These are phyloP conservation scores for Pammene aurita DNA, from an alignment of 2,888 invertebrate species.

Conservation along the genomic window DNA sequence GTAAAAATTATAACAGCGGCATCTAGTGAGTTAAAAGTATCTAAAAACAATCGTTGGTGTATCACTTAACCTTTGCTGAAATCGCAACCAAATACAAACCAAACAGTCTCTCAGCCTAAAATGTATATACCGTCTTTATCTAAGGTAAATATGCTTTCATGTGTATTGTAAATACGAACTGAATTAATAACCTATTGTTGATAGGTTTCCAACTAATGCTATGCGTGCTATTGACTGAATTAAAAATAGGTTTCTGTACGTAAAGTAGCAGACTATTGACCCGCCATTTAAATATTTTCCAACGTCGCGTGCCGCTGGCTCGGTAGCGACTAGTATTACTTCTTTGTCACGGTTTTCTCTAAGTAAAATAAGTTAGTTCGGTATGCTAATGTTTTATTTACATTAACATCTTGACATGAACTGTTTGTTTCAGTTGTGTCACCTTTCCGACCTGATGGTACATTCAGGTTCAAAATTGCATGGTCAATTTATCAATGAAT, in stretches of 20 bases:
- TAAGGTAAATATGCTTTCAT: too few relatives aligned
- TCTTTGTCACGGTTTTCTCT: conserved; percentile 14
- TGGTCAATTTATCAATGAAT: too few relatives aligned
- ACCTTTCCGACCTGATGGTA: too few relatives aligned
- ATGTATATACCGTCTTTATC: too few relatives aligned
- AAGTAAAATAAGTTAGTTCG: conserved; percentile 16
- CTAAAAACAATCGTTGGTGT: too few relatives aligned
- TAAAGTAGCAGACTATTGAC: conserved; percentile 33
- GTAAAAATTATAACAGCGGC: too few relatives aligned
- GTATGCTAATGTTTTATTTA: background rate
- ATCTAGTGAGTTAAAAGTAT: too few relatives aligned
- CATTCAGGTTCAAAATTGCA: too few relatives aligned
- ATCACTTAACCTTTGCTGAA: too few relatives aligned
- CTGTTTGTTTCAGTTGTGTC: background rate
- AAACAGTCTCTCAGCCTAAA: too few relatives aligned
- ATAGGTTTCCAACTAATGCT: conserved; percentile 9
- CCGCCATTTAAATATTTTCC: conserved; percentile 32
- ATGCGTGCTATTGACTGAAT: conserved; percentile 5
- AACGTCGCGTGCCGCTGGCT: conserved; percentile 25
- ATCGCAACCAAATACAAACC: too few relatives aligned
- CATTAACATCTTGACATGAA: background rate
- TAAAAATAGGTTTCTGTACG: conserved; percentile 22
- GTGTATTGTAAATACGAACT: background rate
- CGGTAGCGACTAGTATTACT: conserved; percentile 20
- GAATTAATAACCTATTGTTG: background rate